A percentile compares a stretch with the other conserved stretches of the same genome.
phyloP scores from a whole-genome alignment of 2,888 invertebrate genomes.

The Danaus chrysippus region DNA sequence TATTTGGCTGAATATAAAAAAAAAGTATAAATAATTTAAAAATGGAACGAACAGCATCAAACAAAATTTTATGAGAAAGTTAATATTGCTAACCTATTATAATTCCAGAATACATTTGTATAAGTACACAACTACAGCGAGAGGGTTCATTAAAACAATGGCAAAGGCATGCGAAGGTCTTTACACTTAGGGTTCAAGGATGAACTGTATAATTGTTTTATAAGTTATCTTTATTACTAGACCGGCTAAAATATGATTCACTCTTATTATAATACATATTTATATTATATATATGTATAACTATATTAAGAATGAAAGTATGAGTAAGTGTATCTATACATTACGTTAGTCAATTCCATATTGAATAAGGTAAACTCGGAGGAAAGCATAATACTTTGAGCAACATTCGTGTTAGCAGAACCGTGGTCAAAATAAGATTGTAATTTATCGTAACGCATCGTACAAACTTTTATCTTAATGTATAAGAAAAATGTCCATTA shows the following conservation, averaged over 20 bases:
- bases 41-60: background rate
- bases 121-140: constrained; percentile 28
- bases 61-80: background rate
- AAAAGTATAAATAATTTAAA: too few species aligned
- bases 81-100: constrained; percentile 3
- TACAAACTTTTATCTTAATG: too few species aligned
- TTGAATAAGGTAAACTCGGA: too few species aligned
- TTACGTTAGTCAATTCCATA: too few species aligned
- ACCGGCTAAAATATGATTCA: constrained; percentile 40
- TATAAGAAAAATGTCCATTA: too few species aligned
- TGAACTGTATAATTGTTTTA: constrained; percentile 51
- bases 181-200: constrained; percentile 68
- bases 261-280: constrained; percentile 20
- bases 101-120: constrained; percentile 7
- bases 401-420: too few species aligned
- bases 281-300: background rate
- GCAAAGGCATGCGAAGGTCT: constrained; percentile 49
- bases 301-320: background rate
- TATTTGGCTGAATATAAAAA: too few species aligned
- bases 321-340: too few species aligned
- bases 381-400: too few species aligned
- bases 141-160: constrained; percentile 50
- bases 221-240: constrained; percentile 54
- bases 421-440: too few species aligned
- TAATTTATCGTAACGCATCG: too few species aligned